Base-by-base conservation (phyloP, 2,888 invertebrate species). In the Panopea generosa region DNA sequence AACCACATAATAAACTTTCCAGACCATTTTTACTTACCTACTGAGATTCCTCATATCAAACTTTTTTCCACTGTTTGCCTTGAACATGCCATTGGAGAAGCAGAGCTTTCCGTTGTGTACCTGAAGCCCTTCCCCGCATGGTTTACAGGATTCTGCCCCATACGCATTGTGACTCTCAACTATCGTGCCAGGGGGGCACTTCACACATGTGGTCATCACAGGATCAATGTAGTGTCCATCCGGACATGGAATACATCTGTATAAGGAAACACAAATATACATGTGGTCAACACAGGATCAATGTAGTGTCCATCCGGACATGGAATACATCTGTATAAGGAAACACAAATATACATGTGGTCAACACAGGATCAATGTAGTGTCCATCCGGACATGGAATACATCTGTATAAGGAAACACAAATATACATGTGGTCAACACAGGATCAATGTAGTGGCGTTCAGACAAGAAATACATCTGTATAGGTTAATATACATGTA, bases 271-370 rank as follows among this genome's bases (percentile, higher is more conserved):
- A n/a, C n/a, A n/a, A n/a, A n/a, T n/a, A n/a, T n/a, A n/a, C 94
- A 94, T 57, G 43, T 92, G 0, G 91, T 91, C 14, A 89, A 89
- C 62, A 91, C 86, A 4, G 85, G 82, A 60, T 92, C 91, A 69
- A 94, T 91, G 87, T 93, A 94, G 52, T 94, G 92, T 2, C 94
- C 94, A 45, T 91, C 89, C 2, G n/a, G 93, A 85, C 94, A 94
- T 0, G 94, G 94, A n/a, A 18, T 91, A 86, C 94, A 94, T 2
- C 93, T 93, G 82, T 1, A n/a, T n/a, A n/a, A n/a, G n/a, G n/a
- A n/a, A n/a, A n/a, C n/a, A n/a, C n/a, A n/a, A n/a, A n/a, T n/a
- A n/a, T n/a, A n/a, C 94, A 94, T 57, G 43, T 92, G 0, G 91
- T 91, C 14, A 89, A 89, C 62, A 91, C 86, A 4, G 85, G 82